Conservation (phyloP, 2,888 invertebrate genomes). For the Synanthedon formicaeformis region DNA sequence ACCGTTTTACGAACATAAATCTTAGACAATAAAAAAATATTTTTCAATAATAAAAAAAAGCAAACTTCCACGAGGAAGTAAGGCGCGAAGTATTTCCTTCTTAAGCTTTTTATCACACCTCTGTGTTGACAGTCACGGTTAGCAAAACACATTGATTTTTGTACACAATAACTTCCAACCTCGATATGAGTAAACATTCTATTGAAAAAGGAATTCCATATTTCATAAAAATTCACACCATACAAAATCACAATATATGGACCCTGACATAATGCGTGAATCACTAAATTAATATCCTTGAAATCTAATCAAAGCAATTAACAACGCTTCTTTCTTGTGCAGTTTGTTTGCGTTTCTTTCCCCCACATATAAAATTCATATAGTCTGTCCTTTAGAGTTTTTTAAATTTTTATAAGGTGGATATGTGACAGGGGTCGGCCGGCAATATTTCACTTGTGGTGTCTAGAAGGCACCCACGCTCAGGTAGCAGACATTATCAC, state of each 20-base stretch:
- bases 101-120: constrained; percentile 44
- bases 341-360: constrained; percentile 19
- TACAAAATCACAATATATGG: constrained; percentile 61
- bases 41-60: constrained; percentile 14
- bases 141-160: constrained; percentile 39
- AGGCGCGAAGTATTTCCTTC: constrained; percentile 51
- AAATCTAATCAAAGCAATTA: constrained; percentile 69
- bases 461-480: constrained; percentile 57
- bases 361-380: constrained; percentile 7
- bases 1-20: too few relatives aligned
- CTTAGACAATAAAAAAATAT: too few relatives aligned
- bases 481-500: constrained; percentile 69
- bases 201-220: constrained; percentile 42
- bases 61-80: constrained; percentile 50
- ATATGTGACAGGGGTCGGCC: constrained; percentile 64
- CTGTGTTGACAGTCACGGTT: constrained; percentile 55
- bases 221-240: constrained; percentile 40
- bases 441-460: constrained; percentile 58
- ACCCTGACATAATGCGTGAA: constrained; percentile 57
- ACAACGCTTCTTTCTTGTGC: constrained; percentile 42
- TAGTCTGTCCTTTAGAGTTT: constrained; percentile 17
- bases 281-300: constrained; percentile 67
- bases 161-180: constrained; percentile 47
- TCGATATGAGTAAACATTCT: constrained; percentile 55
- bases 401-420: constrained; percentile 39